Base-by-base conservation (phyloP, 2,888 invertebrate species). In the Horisme vitalbata region DNA sequence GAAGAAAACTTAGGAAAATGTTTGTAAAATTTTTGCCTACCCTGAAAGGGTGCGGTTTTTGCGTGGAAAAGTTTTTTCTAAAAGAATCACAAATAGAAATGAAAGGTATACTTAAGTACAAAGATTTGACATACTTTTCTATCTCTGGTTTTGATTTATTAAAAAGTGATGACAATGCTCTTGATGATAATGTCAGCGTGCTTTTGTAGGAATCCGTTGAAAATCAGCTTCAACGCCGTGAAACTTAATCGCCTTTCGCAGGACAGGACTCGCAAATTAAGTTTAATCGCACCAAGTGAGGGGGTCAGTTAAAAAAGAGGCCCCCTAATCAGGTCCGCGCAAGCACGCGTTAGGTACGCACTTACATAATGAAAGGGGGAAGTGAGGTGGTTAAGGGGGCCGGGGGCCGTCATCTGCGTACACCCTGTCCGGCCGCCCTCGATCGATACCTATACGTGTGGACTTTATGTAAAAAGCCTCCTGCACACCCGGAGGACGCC, bases 301-400 rank as follows among this genome's bases (percentile, higher is more conserved):
- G 83, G 83, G 87, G 87, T 86, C 88, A 86, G 86, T 89, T 87
- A 86, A 88, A 88, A 89, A 87, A 86, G 84, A 84, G 86, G 80
- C 79, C 79, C 77, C 81, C 79, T 88, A 87, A 89, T 89, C 88
- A 88, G 87, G 87, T 85, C 84, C 84, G 82, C 80, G 81, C 84
- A 79, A 86, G 82, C 88, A 86, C 87, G 87, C 88, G 87, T 89
- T 87, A 72, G 72, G 72, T 72, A 86, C 88, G 88, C 88, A 87
- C 88, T 89, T 89, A 89, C 86, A 88, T 89, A 89, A 89, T 89
- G 88, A 89, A 87, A 87, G 88, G 88, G 88, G 88, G 82, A 75
- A 77, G 71, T 61, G 65, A 72, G 79, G 80, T 74, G 74, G 74
- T 64, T 59, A 61, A 69, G 62, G 68, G 65, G 62, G 65, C 49